phyloP scores from a whole-genome alignment of 2,113 vertebrate genomes.

The Mesocricetus auratus region DNA sequence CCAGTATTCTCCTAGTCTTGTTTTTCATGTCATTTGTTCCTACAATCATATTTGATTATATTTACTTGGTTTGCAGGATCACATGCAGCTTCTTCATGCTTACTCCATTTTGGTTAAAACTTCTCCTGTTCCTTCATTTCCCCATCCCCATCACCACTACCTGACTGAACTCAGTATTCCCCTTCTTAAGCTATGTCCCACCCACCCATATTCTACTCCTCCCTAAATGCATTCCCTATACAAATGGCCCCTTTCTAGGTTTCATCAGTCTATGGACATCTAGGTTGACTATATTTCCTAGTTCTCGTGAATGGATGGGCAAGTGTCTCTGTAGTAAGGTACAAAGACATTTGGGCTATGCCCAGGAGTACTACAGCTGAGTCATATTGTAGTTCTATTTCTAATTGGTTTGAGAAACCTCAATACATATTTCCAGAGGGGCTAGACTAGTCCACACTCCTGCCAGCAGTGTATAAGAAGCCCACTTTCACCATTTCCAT shows the following conservation, averaged over 20 bases:
- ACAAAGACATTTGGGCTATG: background rate
- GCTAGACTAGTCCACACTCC: background rate
- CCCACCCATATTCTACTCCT: too few species aligned
- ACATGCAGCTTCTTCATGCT: background rate
- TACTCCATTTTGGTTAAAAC: background rate
- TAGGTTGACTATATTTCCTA: background rate
- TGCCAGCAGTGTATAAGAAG: background rate
- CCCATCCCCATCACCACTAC: background rate
- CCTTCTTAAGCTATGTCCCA: background rate
- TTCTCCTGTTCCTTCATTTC: background rate
- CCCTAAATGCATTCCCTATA: background rate
- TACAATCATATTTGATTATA: background rate
- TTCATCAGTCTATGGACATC: background rate
- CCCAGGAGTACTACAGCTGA: background rate
- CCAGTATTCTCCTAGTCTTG: background rate
- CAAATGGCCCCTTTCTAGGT: background rate
- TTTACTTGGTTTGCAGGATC: background rate
- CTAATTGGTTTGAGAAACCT: background rate
- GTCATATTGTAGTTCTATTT: background rate
- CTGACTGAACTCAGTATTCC: background rate
- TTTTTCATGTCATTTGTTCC: too few species aligned
- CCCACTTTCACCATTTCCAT: background rate
- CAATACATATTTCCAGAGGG: too few species aligned
- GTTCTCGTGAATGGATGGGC: background rate
- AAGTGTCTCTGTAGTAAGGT: background rate